phyloP scores from a whole-genome alignment of 2,888 invertebrate genomes.

The Agrilus biguttatus region DNA sequence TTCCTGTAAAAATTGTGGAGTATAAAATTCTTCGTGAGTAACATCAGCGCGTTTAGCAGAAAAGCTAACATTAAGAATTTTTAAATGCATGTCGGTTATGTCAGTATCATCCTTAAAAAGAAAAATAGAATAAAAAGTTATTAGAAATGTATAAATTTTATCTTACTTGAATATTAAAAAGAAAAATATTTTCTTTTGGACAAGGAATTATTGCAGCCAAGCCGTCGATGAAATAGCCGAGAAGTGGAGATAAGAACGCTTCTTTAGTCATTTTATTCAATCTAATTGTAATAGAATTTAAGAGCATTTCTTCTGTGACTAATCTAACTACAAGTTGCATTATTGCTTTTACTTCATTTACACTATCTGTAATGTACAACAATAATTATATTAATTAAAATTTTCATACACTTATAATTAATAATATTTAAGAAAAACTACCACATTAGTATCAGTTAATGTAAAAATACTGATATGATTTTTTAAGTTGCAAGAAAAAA shows the following conservation, averaged over 20 bases:
- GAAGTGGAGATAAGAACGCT: conserved; percentile 76
- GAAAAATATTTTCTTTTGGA: conserved; percentile 80
- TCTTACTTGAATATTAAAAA: conserved; percentile 65
- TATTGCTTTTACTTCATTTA: conserved; percentile 84
- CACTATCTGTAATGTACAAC: conserved; percentile 53
- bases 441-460: no score
- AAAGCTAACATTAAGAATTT: conserved; percentile 87
- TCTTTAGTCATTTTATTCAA: conserved; percentile 87
- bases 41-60: conserved; percentile 74
- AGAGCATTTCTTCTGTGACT: conserved; percentile 87
- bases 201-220: conserved; percentile 85
- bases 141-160: not conserved
- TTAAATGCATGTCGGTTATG: conserved; percentile 44
- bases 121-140: conserved; percentile 1
- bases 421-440: no score
- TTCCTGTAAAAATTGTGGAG: conserved; percentile 81
- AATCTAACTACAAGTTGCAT: conserved; percentile 83
- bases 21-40: conserved; percentile 63
- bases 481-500: no score
- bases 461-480: no score
- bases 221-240: conserved; percentile 79
- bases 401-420: no score
- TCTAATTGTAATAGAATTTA: conserved; percentile 86
- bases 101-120: conserved; percentile 67
- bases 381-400: not conserved